These are phyloP conservation scores for Leucophenga varia DNA, from an alignment of 1,140 invertebrate species.

Conservation along the genomic window DNA sequence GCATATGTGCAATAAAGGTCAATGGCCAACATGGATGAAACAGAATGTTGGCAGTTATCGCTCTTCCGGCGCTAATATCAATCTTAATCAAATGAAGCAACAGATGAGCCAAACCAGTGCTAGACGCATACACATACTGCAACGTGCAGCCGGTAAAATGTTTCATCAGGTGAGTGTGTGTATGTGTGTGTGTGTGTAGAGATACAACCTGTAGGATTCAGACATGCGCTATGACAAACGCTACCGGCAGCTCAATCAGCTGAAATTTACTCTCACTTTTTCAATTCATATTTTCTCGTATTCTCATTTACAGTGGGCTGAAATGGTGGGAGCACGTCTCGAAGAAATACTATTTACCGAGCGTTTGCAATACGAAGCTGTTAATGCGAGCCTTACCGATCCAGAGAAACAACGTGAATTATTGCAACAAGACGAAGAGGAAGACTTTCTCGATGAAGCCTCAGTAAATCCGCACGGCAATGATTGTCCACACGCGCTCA, in stretches of 20 bases:
- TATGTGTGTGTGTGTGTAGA: too few relatives aligned
- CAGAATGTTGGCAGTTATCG: conserved; percentile 70
- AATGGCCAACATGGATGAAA: conserved; percentile 97
- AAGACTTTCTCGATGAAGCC: conserved; percentile 97
- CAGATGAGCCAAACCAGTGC: conserved; percentile 62
- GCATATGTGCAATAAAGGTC: conserved; percentile 94
- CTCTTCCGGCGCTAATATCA: conserved; percentile 66
- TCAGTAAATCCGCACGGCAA: conserved; percentile 83
- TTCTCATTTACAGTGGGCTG: conserved; percentile 31
- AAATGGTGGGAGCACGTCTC: conserved; percentile 82
- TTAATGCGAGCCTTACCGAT: conserved; percentile 73
- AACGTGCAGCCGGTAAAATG: conserved; percentile 90
- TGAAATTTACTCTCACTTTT: too few relatives aligned
- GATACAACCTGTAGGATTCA: too few relatives aligned
- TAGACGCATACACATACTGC: conserved; percentile 76
- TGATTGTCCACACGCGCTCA: conserved; percentile 86
- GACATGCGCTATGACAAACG: too few relatives aligned
- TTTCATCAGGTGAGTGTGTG: conserved; percentile 81
- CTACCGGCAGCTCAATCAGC: too few relatives aligned
- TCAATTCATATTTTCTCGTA: too few relatives aligned
- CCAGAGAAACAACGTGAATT: conserved; percentile 83
- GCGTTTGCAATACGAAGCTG: conserved; percentile 68
- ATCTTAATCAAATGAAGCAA: conserved; percentile 47
- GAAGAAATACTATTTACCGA: conserved; percentile 81
- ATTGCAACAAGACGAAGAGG: conserved; percentile 90